phyloP scores from a whole-genome alignment of 2,888 invertebrate genomes.

The Drosophila fungiperda region DNA sequence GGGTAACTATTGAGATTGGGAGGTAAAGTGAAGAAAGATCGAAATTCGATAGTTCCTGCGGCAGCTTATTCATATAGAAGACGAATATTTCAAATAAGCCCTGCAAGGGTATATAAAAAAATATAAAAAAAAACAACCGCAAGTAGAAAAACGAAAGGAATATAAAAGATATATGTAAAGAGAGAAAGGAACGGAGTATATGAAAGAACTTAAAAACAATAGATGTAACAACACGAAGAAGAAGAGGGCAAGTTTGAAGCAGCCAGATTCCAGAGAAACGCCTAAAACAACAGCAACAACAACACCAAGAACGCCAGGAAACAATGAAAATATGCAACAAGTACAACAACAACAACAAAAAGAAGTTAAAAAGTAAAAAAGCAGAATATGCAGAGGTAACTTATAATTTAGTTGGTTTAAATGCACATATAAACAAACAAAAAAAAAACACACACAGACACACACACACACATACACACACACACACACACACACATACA shows the following conservation, averaged over 20 bases:
- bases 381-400: conserved; percentile 26
- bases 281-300: conserved; percentile 13
- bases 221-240: conserved; percentile 22
- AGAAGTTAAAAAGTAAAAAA: conserved; percentile 16
- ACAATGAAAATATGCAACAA: conserved; percentile 11
- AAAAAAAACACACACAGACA: not conserved
- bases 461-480: conserved; percentile 6
- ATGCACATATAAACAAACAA: conserved; percentile 23
- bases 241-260: conserved; percentile 9
- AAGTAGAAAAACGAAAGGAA: conserved; percentile 2
- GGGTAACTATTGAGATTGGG: not conserved
- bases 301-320: conserved; percentile 26
- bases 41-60: not conserved
- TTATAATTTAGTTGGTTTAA: conserved; percentile 47
- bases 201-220: conserved; percentile 24
- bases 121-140: not conserved
- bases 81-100: not conserved
- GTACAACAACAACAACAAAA: conserved; percentile 7
- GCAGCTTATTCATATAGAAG: conserved; percentile 1
- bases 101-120: conserved; percentile 1
- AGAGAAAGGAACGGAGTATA: conserved; percentile 21
- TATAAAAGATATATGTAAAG: conserved; percentile 1
- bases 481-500: conserved; percentile 10
- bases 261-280: conserved; percentile 17
- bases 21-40: not conserved